Conservation (phyloP, 2,113 vertebrate genomes). For the Rhipidura dahli region DNA sequence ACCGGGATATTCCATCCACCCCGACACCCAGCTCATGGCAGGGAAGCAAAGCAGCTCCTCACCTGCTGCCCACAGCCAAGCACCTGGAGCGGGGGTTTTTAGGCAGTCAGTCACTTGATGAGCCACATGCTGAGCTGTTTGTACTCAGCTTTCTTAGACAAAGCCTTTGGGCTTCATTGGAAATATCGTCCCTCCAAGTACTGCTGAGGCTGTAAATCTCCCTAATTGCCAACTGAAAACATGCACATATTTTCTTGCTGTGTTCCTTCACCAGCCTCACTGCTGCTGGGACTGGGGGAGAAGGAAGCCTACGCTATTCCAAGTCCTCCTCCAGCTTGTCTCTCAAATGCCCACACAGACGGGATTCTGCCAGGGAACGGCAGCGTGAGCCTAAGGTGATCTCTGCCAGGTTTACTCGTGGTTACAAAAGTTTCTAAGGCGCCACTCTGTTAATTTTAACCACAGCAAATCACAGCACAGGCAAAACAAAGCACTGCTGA, state of each 20-base stretch:
- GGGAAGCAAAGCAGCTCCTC: not conserved
- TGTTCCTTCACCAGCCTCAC: not conserved
- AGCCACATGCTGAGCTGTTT: not conserved
- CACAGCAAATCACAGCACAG: accelerated
- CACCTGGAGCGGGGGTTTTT: not conserved
- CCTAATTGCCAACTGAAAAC: not conserved
- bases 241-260: not conserved
- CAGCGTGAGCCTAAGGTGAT: not conserved
- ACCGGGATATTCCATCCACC: not conserved
- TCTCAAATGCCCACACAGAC: not conserved
- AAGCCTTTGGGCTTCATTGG: not conserved
- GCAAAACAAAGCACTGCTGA: not conserved
- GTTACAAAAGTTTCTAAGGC: not conserved
- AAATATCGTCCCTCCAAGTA: not conserved
- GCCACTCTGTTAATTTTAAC: not conserved
- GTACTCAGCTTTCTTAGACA: not conserved
- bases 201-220: not conserved
- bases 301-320: not conserved
- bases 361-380: not conserved
- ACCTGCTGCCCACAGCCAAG: not conserved
- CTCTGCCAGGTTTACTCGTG: not conserved
- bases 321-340: not conserved
- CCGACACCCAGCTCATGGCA: not conserved
- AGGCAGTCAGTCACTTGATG: not conserved
- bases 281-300: not conserved